Base-by-base conservation (phyloP, 1,140 invertebrate genomes). In the Metaphire vulgaris region DNA sequence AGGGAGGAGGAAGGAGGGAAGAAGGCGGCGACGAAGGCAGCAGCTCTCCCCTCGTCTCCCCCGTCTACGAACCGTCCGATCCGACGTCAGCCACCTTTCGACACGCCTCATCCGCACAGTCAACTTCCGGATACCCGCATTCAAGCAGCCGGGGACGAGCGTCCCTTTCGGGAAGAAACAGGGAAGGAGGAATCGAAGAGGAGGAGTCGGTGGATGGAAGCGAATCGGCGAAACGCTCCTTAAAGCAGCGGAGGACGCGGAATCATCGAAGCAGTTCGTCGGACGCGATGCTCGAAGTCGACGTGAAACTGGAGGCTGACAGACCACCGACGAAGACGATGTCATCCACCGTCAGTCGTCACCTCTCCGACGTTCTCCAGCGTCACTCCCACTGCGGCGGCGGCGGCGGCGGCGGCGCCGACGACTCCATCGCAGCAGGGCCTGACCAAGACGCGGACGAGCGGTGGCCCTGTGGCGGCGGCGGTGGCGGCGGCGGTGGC, bases 191-290 rank as follows among this genome's bases (percentile, higher is more conserved):
- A 56, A 21, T 6, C 6, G 41, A 21, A 56, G 41, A 21, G 41
- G 6, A 21, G 21, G 41, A 21, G 41, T 56, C 6, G 6, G 41
- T 6, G 41, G 41, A 21, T 12, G 41, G 41, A 21, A 56, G 41
- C 41, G 41, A n/a, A n/a, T n/a, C n/a, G n/a, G n/a, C n/a, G n/a
- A n/a, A n/a, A n/a, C n/a, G n/a, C n/a, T n/a, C n/a, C n/a, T 21
- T 56, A 56, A 6, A 56, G 6, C 41, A 21, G 6, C 6, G 41
- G 21, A 12, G 6, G 41, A 56, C 6, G 41, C 41, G 6, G 41
- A 73, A 73, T n/a, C 33, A 34, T n/a, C 21, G 72, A 73, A 73
- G 72, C 41, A 34, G 31, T 14, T 73, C 72, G 28, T 73, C 72
- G 14, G 72, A 73, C n/a, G 72, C 72, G 41, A 56, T 56, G 41